Conservation (phyloP, 2,113 vertebrate genomes). For the Halcyon senegalensis region DNA sequence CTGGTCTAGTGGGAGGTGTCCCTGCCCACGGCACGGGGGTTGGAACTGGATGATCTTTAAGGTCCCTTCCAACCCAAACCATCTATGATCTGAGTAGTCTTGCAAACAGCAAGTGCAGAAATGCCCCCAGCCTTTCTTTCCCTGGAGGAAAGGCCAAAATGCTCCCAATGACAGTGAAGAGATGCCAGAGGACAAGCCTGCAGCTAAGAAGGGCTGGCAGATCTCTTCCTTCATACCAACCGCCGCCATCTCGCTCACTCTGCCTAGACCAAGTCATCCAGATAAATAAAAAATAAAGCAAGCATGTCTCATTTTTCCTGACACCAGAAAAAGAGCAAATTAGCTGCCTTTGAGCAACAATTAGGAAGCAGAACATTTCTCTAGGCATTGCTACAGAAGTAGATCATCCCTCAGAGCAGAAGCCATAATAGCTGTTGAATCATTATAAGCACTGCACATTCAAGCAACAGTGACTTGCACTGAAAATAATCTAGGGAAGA, state of each 20-base stretch:
- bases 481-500: constrained; percentile 43
- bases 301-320: constrained; percentile 14
- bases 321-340: constrained; percentile 8
- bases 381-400: constrained; percentile 25
- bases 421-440: constrained; percentile 48
- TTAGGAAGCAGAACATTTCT: constrained; percentile 47
- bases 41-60: not conserved
- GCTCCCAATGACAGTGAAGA: rapidly evolving
- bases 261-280: not conserved
- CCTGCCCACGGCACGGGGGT: not conserved
- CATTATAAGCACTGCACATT: constrained; percentile 45
- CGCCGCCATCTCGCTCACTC: rapidly evolving
- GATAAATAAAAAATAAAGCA: not conserved
- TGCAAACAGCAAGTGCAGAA: not conserved
- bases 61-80: not conserved
- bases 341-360: constrained; percentile 31
- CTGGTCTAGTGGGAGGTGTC: not conserved
- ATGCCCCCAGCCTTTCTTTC: not conserved
- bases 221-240: not conserved
- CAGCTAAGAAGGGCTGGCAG: not conserved
- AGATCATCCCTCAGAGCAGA: constrained; percentile 60
- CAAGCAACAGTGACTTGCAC: constrained; percentile 66
- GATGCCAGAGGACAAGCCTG: not conserved
- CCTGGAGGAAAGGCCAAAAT: not conserved
- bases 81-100: not conserved